Evolutionary conservation across 2,888 invertebrate species (phyloP).

Genomic region (Drosophila suboccidentalis): DNA sequence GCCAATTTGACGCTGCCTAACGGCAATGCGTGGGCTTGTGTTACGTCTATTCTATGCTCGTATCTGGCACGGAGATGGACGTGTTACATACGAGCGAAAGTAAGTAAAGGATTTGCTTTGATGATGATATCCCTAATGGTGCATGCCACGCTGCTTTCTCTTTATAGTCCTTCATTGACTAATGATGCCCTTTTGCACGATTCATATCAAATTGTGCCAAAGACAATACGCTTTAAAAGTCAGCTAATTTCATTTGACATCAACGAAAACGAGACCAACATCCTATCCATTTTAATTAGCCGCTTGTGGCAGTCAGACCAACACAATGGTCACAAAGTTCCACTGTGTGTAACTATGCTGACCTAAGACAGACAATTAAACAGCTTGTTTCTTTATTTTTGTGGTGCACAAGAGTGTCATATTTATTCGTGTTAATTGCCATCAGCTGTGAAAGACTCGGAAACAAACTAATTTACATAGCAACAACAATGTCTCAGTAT

Average conservation of each 20-base stretch:
- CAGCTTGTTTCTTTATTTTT: conserved; percentile 9
- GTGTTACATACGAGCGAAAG: conserved; percentile 61
- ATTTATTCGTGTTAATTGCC: conserved; percentile 64
- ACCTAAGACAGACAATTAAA: conserved; percentile 17
- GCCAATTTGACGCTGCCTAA: conserved; percentile 60
- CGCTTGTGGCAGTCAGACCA: conserved; percentile 27
- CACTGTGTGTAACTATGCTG: conserved; percentile 37
- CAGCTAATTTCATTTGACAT: conserved; percentile 49
- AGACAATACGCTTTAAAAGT: conserved; percentile 43
- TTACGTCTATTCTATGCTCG: conserved; percentile 26
- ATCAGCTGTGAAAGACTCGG: neutral
- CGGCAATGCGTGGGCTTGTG: conserved; percentile 50
- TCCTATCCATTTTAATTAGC: conserved; percentile 71
- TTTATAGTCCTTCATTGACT: conserved; percentile 56
- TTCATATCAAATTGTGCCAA: conserved; percentile 8
- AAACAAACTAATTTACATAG: conserved; percentile 17
- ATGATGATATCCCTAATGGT: conserved; percentile 80
- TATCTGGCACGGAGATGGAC: conserved; percentile 34
- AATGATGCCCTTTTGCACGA: conserved; percentile 61
- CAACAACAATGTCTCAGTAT: neutral
- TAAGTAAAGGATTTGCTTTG: conserved; percentile 80
- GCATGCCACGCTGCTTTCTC: conserved; percentile 50
- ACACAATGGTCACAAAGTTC: conserved; percentile 17
- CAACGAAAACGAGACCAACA: conserved; percentile 6
- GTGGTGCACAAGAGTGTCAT: conserved; percentile 37